A percentile compares a stretch with the other conserved stretches of the same genome.
These are phyloP conservation scores for Hypothenemus hampei DNA, from an alignment of 1,140 invertebrate genomes.

Conservation along the genomic window DNA sequence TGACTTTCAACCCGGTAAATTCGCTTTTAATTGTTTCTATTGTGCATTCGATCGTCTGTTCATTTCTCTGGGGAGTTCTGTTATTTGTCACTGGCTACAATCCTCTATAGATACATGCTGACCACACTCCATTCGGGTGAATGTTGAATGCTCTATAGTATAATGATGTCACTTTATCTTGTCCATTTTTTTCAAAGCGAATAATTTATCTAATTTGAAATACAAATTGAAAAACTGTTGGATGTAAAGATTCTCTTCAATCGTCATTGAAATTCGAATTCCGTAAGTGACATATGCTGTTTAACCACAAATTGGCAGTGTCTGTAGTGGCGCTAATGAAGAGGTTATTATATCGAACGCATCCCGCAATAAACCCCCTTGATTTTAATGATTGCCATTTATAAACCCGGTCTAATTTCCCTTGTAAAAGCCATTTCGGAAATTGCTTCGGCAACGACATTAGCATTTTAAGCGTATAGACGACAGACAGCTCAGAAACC, in stretches of 20 bases:
- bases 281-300: slow-evolving; percentile 11
- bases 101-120: not conserved
- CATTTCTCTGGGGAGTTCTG: slow-evolving; percentile 3
- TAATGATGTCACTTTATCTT: slow-evolving; percentile 19
- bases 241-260: no score
- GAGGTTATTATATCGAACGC: slow-evolving; percentile 19
- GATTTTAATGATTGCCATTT: slow-evolving; percentile 14
- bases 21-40: slow-evolving; percentile 27
- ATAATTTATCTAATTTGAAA: no score
- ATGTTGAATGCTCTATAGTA: slow-evolving; percentile 19
- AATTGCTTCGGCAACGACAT: slow-evolving; percentile 6
- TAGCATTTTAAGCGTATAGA: no score
- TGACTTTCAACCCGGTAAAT: slow-evolving; percentile 11
- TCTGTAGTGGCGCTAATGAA: slow-evolving; percentile 12
- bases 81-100: slow-evolving; percentile 22
- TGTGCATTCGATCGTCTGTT: slow-evolving; percentile 12
- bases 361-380: slow-evolving; percentile 9
- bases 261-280: no score
- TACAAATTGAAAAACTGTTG: no score
- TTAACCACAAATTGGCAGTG: slow-evolving; percentile 14
- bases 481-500: no score
- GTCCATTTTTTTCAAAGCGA: no score
- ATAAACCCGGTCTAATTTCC: slow-evolving; percentile 14
- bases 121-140: slow-evolving; percentile 8
- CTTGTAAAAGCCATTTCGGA: not conserved